Evolutionary conservation across 2,888 invertebrate genomes (phyloP).

Genomic region (Phorcus lineatus): DNA sequence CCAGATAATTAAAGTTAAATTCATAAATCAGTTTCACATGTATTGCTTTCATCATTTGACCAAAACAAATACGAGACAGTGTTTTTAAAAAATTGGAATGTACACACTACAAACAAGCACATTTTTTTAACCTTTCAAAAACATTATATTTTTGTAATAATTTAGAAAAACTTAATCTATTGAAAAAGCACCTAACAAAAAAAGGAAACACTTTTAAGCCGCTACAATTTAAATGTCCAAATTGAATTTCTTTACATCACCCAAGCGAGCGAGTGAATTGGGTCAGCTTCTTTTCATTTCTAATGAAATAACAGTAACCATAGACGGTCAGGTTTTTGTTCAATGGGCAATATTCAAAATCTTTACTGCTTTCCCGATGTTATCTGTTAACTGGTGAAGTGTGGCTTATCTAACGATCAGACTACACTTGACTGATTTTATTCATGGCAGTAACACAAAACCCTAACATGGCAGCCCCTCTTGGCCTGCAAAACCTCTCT

Average conservation of each 20-base stretch:
- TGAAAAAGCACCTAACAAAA: too few species aligned
- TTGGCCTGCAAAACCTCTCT: not conserved
- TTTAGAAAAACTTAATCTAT: too few species aligned
- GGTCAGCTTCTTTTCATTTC: not conserved
- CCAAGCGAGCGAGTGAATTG: not conserved
- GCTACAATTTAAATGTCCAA: too few species aligned
- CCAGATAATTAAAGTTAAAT: too few species aligned
- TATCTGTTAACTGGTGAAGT: conserved; percentile 11
- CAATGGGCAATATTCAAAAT: conserved; percentile 23
- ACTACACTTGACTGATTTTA: not conserved
- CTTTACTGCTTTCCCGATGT: conserved; percentile 18
- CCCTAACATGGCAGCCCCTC: not conserved
- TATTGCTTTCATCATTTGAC: too few species aligned
- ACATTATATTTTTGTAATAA: too few species aligned
- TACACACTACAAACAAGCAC: too few species aligned
- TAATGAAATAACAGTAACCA: conserved; percentile 18
- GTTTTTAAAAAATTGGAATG: too few species aligned
- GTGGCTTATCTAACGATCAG: not conserved
- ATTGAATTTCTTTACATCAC: not conserved
- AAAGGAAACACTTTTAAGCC: too few species aligned
- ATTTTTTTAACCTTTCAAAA: too few species aligned
- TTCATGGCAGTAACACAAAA: conserved; percentile 19
- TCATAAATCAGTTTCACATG: too few species aligned
- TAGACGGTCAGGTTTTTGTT: not conserved
- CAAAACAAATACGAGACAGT: too few species aligned